Evolutionary conservation across 2,888 invertebrate species (phyloP), one percentile per base, ranked within the genome.

Genomic region (Napeogenes inachia): DNA sequence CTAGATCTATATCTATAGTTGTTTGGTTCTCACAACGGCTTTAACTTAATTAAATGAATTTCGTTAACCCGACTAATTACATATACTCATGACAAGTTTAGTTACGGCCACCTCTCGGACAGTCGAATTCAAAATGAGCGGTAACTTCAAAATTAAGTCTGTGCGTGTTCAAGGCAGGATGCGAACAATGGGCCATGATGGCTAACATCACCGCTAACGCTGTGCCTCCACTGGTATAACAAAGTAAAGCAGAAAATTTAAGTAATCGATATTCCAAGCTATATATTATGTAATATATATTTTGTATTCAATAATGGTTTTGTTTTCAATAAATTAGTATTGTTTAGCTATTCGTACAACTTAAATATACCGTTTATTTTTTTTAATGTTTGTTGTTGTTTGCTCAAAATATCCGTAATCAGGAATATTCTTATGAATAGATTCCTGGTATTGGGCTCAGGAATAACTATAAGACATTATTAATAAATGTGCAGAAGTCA

Each of bases 1-100:
- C 78, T 75, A 85, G 87, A 88, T 87, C 79, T 67, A 78, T 89
- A 87, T 87, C 88, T 73, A 76, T 87, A 87, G 87, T 86, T 83
- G 85, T 81, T 75, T 74, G 77, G 74, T 82, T 80, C 35, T 35
- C 85, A 87, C 87, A 84, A 85, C 75, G 81, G 73, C 74, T 71
- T 66, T 79, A 80, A 79, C 82, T 80, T 78, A 84, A 86, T 87
- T 86, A 87, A 78, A 83, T 73, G 73, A 79, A 81, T 81, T 81
- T 79, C 75, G 78, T 77, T 78, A 80, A 78, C 79, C 75, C 74
- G 73, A 75, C 74, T 75, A 73, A 71, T 69, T 57, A 45, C 68
- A 68, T 61, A 61, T 62, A 57, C 21, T 42, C 50, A 50, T 50
- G 50, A 59, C 45, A 60, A 59, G 54, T 56, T 54, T n/a, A 13